Evolutionary conservation across 2,888 invertebrate genomes (phyloP).

Genomic region (Hyposoter dolosus): DNA sequence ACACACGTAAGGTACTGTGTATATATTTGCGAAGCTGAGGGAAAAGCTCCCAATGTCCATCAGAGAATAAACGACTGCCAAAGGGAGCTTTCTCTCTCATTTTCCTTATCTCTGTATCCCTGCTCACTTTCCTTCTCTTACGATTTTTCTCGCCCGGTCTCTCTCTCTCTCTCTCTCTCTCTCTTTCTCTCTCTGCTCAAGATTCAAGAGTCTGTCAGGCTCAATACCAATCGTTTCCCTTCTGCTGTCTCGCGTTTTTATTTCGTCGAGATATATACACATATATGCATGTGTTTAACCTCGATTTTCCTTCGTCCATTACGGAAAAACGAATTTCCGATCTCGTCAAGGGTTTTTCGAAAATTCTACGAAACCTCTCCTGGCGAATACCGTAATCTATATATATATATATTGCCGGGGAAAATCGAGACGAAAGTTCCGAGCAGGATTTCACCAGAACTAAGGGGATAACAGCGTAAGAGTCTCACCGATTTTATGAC

Average conservation of each 20-base stretch:
- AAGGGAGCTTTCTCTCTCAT: constrained; percentile 15
- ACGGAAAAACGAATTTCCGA: constrained; percentile 68
- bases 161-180: constrained; percentile 8
- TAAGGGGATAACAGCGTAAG: constrained; percentile 37
- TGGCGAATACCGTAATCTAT: constrained; percentile 15
- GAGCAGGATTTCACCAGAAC: constrained; percentile 33
- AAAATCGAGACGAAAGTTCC: constrained; percentile 43
- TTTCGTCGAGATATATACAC: constrained; percentile 16
- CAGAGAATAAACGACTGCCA: constrained; percentile 40
- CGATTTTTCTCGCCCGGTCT: neutral
- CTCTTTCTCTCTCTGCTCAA: constrained; percentile 11
- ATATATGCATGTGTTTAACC: neutral
- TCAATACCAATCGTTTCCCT: constrained; percentile 56
- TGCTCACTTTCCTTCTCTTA: neutral
- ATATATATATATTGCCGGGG: constrained; percentile 21
- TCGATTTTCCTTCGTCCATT: constrained; percentile 5
- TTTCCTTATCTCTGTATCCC: constrained; percentile 1
- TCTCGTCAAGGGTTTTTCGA: constrained; percentile 73
- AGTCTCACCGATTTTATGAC: constrained; percentile 28
- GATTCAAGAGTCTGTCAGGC: constrained; percentile 51
- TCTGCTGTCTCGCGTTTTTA: constrained; percentile 54
- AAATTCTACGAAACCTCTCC: constrained; percentile 68
- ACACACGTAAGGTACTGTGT: neutral
- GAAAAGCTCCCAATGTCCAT: constrained; percentile 59
- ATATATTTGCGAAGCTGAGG: constrained; percentile 22